Evolutionary conservation across 2,888 invertebrate species (phyloP), one percentile per base, ranked within the genome.

Genomic region (Drosophila mettleri): DNA sequence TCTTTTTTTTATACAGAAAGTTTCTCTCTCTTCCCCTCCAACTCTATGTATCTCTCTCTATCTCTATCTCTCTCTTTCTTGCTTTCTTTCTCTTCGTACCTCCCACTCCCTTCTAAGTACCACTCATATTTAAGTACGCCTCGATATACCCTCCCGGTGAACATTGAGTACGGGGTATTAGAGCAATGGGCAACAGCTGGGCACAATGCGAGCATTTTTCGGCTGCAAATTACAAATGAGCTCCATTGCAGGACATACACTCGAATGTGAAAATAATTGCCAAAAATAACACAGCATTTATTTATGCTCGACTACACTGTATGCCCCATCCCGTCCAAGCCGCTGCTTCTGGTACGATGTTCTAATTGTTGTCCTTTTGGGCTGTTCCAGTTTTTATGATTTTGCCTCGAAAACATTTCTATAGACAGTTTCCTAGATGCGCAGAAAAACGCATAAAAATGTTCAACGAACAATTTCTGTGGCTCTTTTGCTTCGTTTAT

Each of bases 221-320:
- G 57, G 58, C 83, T 85, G 84, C 88, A 84, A 84, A 87, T 84
- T 84, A 84, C 87, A 84, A 87, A 84, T 87, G 82, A 84, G 82
- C 65, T 83, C 86, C 69, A 58, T 55, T 59, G 61, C 29, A 38
- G 61, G 74, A 73, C 69, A 73, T 70, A 81, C 74, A 85, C 78
- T 73, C 88, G 85, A 85, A 85, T 85, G 88, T 88, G 88, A 86
- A 85, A 85, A 85, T 85, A 85, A 85, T 85, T 88, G 83, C 85
- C 85, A 85, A 86, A 86, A 86, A 86, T 80, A 88, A 88, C 80
- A 87, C 60, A 70, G 77, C 73, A 87, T 85, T 85, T 88, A 87
- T 85, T 85, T 85, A 87, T 85, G 88, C 84, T 69, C 71, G 61
- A 78, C 73, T 73, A 80, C 74, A 49, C 53, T 69, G 33, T 24